A percentile compares a stretch with the other conserved stretches of the same genome.
Conservation (phyloP, 2,113 vertebrate genomes). For the Alexandromys fortis region DNA sequence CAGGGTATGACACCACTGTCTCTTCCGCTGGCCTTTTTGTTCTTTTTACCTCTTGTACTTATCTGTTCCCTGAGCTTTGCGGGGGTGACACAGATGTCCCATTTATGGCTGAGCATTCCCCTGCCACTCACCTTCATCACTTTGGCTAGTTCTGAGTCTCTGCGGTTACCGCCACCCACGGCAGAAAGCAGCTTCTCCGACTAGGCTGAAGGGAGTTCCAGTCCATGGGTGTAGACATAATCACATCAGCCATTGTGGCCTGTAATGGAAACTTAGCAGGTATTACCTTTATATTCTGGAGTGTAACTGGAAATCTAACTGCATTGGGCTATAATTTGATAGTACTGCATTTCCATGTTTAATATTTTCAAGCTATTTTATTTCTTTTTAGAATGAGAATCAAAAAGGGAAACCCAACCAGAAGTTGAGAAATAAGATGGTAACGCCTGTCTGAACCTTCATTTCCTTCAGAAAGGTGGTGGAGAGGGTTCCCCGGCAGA, state of each 20-base stretch:
- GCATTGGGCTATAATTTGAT: constrained; percentile 16
- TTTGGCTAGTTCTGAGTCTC: background rate
- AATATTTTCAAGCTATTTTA: background rate
- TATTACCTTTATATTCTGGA: background rate
- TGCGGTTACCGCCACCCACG: background rate
- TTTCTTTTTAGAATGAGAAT: background rate
- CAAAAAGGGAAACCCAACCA: constrained; percentile 5
- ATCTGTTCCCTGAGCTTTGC: background rate
- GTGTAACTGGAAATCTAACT: background rate
- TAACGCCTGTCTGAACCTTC: background rate
- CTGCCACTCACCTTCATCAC: background rate
- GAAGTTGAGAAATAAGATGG: background rate
- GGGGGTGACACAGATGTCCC: background rate
- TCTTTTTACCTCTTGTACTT: background rate
- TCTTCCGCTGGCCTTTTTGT: background rate
- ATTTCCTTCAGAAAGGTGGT: background rate
- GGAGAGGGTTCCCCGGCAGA: background rate
- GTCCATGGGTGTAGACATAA: background rate
- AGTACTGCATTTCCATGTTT: constrained; percentile 22
- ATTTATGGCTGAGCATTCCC: background rate
- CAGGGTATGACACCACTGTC: background rate
- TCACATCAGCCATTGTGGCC: background rate
- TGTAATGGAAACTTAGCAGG: background rate
- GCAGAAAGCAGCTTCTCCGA: background rate
- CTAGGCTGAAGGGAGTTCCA: background rate